phyloP scores from a whole-genome alignment of 2,888 invertebrate species.

The Drosophila longiperda region DNA sequence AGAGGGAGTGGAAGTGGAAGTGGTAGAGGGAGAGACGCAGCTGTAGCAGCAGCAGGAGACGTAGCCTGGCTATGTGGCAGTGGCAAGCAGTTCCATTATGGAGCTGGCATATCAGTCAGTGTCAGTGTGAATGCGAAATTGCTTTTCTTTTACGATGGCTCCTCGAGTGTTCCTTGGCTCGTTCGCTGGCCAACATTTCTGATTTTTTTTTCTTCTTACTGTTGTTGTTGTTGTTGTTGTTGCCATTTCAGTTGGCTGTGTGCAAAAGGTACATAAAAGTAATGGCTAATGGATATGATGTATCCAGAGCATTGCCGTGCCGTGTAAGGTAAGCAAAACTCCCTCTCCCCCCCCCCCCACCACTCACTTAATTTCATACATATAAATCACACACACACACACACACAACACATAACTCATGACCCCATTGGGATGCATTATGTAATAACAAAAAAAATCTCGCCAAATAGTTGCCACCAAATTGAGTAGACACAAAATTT shows the following conservation, averaged over 20 bases:
- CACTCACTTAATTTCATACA: background rate
- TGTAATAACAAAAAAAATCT: conserved; percentile 40
- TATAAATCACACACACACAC: conserved; percentile 40
- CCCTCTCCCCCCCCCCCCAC: background rate
- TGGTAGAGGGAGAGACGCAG: background rate
- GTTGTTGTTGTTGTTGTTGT: conserved; percentile 22
- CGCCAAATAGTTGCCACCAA: conserved; percentile 33
- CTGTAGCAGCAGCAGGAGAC: background rate
- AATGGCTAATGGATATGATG: conserved; percentile 74
- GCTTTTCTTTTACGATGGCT: conserved; percentile 73
- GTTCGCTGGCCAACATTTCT: background rate
- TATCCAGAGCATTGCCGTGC: conserved; percentile 30
- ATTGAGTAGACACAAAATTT: background rate
- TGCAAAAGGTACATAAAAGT: conserved; percentile 69
- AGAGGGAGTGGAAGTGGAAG: background rate
- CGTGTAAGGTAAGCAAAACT: conserved; percentile 42
- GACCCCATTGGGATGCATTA: conserved; percentile 30
- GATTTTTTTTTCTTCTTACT: too few species aligned
- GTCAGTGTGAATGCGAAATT: conserved; percentile 77
- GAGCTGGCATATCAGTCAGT: conserved; percentile 74
- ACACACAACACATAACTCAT: conserved; percentile 23
- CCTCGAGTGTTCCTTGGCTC: conserved; percentile 28
- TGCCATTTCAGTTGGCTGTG: conserved; percentile 47
- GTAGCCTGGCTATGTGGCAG: conserved; percentile 1
- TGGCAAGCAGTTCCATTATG: conserved; percentile 31